phyloP scores from a whole-genome alignment of 2,113 vertebrate species.

The Enhydra lutris region DNA sequence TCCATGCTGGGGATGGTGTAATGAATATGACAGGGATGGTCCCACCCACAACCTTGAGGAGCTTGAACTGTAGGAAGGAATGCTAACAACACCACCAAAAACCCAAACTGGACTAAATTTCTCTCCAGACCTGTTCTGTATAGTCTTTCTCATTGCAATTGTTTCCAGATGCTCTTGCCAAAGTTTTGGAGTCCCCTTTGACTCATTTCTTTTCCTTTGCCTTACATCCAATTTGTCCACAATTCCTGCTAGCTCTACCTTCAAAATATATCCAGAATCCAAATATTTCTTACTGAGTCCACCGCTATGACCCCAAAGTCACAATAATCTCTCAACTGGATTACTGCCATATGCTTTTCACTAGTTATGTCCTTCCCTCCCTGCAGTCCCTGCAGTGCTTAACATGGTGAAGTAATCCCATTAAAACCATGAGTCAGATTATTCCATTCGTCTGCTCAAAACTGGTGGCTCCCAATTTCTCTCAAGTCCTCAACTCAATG shows the following conservation, averaged over 20 bases:
- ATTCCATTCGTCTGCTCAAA: background rate
- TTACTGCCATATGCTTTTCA: background rate
- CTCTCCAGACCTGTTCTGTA: background rate
- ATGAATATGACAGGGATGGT: background rate
- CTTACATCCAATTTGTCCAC: background rate
- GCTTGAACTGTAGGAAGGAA: background rate
- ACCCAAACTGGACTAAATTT: background rate
- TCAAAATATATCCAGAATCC: background rate
- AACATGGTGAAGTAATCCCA: background rate
- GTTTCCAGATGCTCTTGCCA: background rate
- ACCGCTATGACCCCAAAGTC: background rate
- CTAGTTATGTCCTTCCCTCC: background rate
- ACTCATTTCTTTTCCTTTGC: background rate
- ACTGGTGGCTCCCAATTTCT: background rate
- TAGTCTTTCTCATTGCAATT: background rate
- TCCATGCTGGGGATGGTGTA: background rate
- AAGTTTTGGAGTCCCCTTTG: background rate
- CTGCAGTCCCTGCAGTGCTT: background rate
- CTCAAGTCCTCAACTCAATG: background rate
- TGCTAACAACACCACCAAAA: background rate
- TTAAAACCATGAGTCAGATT: background rate
- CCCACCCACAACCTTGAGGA: background rate
- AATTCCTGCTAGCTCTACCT: background rate
- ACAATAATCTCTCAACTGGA: background rate
- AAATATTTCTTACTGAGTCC: background rate